Percentiles rank a stretch among this genome's conserved stretches.
These are phyloP conservation scores for Hemicentrotus pulcherrimus DNA, from an alignment of 35 echinoderm and acorn worm species.

Conservation along the genomic window DNA sequence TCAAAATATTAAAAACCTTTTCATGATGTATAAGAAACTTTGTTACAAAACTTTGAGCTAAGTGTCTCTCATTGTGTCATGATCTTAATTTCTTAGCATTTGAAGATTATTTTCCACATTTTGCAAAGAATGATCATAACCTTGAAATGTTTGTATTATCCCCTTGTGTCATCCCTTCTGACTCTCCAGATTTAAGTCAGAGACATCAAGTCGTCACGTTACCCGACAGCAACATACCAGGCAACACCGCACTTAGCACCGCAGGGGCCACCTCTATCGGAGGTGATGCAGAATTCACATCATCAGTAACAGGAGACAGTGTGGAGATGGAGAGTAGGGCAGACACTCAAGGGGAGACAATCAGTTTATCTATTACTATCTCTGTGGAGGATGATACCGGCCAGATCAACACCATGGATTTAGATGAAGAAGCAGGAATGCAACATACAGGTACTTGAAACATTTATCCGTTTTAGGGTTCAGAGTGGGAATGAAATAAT, in stretches of 20 bases:
- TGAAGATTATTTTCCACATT: no score
- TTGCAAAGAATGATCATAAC: background rate
- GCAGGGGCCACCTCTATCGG: background rate
- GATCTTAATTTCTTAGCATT: no score
- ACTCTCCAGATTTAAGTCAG: background rate
- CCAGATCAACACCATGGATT: conserved; percentile 46
- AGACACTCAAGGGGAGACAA: background rate
- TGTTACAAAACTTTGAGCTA: no score
- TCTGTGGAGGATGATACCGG: conserved; percentile 64
- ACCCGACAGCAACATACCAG: background rate
- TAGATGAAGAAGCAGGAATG: conserved; percentile 52
- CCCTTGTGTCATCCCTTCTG: background rate
- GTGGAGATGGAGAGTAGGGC: conserved; percentile 14
- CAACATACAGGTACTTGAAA: background rate
- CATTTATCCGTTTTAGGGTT: background rate
- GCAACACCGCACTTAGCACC: background rate
- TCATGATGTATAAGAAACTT: no score
- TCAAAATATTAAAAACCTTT: no score
- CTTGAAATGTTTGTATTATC: no score
- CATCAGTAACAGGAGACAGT: conserved; percentile 33
- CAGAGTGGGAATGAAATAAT: no score
- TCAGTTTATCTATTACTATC: conserved; percentile 51
- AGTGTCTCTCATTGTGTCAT: no score
- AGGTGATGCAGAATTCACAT: conserved; percentile 27
- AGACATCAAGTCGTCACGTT: background rate